Conservation (phyloP, 1,140 invertebrate genomes). For the Eciton burchellii region DNA sequence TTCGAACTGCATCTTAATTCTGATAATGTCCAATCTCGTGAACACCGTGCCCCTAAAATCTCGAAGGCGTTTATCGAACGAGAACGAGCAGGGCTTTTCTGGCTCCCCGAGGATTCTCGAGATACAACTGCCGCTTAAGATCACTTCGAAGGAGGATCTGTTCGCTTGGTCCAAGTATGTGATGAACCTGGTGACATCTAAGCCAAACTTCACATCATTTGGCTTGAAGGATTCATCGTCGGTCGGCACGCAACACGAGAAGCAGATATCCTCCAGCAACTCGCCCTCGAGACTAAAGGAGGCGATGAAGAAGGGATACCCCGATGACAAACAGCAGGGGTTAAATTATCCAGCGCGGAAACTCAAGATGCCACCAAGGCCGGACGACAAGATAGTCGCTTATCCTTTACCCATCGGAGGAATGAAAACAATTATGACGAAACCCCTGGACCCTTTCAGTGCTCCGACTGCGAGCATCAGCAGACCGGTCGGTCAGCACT, state of each 20-base stretch:
- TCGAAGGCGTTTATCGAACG: neutral
- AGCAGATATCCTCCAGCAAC: neutral
- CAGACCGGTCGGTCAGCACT: neutral
- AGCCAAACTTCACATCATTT: slow-evolving; percentile 79
- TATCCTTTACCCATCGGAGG: slow-evolving; percentile 31
- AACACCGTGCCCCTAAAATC: slow-evolving; percentile 49
- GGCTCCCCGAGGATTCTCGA: slow-evolving; percentile 71
- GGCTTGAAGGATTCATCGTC: slow-evolving; percentile 39
- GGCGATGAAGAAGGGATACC: neutral
- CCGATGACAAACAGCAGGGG: neutral
- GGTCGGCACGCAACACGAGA: neutral
- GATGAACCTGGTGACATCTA: slow-evolving; percentile 81
- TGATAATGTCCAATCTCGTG: slow-evolving; percentile 50
- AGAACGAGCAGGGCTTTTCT: slow-evolving; percentile 59
- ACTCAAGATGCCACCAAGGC: slow-evolving; percentile 10
- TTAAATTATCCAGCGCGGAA: slow-evolving; percentile 35
- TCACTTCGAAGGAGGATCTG: slow-evolving; percentile 78
- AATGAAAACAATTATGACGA: neutral
- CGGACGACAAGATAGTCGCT: slow-evolving; percentile 22
- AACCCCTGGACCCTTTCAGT: neutral
- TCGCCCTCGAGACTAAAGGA: neutral
- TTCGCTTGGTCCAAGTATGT: slow-evolving; percentile 81
- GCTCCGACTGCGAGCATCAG: neutral
- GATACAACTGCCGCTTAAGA: slow-evolving; percentile 77
- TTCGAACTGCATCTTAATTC: slow-evolving; percentile 34